Conservation (phyloP, 2,888 invertebrate genomes). For the Cheilosia pagana region DNA sequence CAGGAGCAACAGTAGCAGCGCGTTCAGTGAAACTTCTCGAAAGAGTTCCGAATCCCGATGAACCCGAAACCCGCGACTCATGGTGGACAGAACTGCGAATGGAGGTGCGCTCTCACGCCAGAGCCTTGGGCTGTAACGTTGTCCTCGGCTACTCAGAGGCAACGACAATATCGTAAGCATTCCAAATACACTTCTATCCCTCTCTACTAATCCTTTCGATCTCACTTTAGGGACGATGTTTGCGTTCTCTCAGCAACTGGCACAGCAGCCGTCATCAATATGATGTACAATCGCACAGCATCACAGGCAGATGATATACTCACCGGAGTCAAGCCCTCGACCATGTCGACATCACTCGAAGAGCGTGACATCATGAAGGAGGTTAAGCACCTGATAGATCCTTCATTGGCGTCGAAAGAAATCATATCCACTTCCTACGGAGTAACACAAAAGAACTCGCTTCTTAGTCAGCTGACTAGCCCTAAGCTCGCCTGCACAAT, state of each 20-base stretch:
- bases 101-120: conserved; percentile 96
- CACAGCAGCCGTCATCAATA: conserved; percentile 93
- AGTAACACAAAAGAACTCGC: conserved; percentile 53
- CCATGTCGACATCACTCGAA: conserved; percentile 85
- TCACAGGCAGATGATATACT: conserved; percentile 80
- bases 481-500: conserved; percentile 78
- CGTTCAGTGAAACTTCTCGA: conserved; percentile 93
- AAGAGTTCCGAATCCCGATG: conserved; percentile 92
- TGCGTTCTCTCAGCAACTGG: conserved; percentile 97
- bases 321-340: conserved; percentile 77
- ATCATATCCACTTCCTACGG: conserved; percentile 77
- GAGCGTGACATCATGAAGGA: conserved; percentile 82
- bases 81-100: conserved; percentile 99
- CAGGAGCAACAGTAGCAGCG: conserved; percentile 92
- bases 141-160: conserved; percentile 97
- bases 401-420: conserved; percentile 76
- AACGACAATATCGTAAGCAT: conserved; percentile 93
- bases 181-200: too few relatives aligned
- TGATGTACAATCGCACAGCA: conserved; percentile 84
- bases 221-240: conserved; percentile 91
- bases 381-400: conserved; percentile 56
- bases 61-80: conserved; percentile 94
- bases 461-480: conserved; percentile 43
- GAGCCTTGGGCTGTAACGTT: conserved; percentile 96
- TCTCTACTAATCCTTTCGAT: neutral